phyloP scores from a whole-genome alignment of 2,797 vertebrate species.

The Anas acuta region DNA sequence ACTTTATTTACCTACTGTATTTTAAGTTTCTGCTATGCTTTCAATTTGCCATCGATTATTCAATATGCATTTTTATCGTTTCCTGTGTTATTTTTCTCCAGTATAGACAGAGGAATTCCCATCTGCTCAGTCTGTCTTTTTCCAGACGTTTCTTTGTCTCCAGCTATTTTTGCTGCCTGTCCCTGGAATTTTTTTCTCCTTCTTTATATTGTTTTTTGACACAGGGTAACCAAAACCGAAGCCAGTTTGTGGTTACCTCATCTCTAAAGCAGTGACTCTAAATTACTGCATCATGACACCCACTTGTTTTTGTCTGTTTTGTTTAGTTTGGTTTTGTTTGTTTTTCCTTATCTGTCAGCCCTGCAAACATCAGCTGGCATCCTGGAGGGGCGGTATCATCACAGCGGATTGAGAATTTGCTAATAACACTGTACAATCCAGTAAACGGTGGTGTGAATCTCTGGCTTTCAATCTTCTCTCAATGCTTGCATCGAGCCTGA shows the following conservation, averaged over 20 bases:
- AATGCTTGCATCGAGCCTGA: neutral
- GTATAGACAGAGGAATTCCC: neutral
- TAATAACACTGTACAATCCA: neutral
- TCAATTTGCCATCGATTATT: neutral
- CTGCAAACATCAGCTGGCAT: neutral
- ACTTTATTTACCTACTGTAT: neutral
- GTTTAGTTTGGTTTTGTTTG: neutral
- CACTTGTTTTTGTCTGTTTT: neutral
- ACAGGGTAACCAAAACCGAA: neutral
- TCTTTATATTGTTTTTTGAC: neutral
- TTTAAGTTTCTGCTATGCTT: neutral
- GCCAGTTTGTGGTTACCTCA: neutral
- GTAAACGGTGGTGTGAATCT: neutral
- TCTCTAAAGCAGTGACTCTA: constrained; percentile 6
- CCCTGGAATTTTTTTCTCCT: neutral
- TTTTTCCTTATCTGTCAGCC: neutral
- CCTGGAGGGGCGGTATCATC: neutral
- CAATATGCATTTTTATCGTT: rapidly evolving
- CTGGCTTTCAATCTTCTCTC: neutral
- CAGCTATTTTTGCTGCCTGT: neutral
- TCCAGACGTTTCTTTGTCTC: neutral
- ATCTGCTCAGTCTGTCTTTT: neutral
- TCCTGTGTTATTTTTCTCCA: neutral
- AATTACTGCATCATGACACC: neutral
- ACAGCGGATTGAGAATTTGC: neutral